Evolutionary conservation across 2,888 invertebrate genomes (phyloP).

Genomic region (Danaus chrysippus): DNA sequence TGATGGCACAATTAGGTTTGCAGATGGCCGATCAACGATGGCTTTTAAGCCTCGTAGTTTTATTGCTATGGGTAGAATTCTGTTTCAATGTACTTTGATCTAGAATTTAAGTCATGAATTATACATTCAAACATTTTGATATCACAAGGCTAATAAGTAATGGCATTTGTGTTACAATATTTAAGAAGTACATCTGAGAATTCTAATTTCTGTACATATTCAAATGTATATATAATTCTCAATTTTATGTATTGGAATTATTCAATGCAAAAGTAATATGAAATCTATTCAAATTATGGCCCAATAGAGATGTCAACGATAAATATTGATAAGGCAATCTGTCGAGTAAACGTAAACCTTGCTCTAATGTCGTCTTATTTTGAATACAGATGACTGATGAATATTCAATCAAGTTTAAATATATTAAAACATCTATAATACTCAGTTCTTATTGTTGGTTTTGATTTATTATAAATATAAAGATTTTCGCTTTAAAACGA

Average conservation of each 20-base stretch:
- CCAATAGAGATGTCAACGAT: constrained; percentile 34
- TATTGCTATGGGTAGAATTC: not conserved
- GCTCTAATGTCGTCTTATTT: constrained; percentile 38
- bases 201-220: too few species aligned
- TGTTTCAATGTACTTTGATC: not conserved
- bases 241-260: not conserved
- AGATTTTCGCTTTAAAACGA: constrained; percentile 9
- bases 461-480: constrained; percentile 10
- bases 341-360: constrained; percentile 40
- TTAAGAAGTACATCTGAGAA: too few species aligned
- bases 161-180: too few species aligned
- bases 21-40: constrained; percentile 11
- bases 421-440: constrained; percentile 35
- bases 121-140: not conserved
- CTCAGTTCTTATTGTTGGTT: constrained; percentile 20
- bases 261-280: constrained; percentile 24
- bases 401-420: constrained; percentile 21
- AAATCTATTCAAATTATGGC: constrained; percentile 26
- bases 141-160: not conserved
- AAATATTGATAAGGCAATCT: constrained; percentile 34
- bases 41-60: not conserved
- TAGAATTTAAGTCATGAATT: not conserved
- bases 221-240: too few species aligned
- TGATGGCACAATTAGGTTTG: constrained; percentile 23
- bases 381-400: constrained; percentile 31